Base-by-base conservation (phyloP, 2,113 vertebrate species). In the Perognathus longimembris region DNA sequence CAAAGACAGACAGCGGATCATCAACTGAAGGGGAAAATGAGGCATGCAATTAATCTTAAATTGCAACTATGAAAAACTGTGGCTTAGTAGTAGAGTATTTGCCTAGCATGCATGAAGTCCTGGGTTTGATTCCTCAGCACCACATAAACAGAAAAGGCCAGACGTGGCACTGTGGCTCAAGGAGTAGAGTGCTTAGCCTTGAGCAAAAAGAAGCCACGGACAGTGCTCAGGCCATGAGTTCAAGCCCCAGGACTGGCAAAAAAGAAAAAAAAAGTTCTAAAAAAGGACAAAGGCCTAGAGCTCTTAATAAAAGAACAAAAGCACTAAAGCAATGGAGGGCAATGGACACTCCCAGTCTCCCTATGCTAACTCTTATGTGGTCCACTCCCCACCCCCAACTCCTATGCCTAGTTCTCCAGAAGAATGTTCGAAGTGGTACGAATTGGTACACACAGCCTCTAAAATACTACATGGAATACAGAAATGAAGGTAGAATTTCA, bases 1-100 rank as follows among this genome's bases (percentile, higher is more conserved):
- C 98, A 93, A 98, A 98, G 92, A 99, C 98, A 0, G 98, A 99
- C 83, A 99, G 98, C 67, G 98, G 98, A 45, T 99, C 98, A 36
- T 99, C 98, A 74, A 95, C 99, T 99, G 67, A 3, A 93, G 5
- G 71, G 86, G 89, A 96, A 80, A 66, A 92, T 2, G 10, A 84
- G 34, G 32, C 6, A 14, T 0, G 1, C 8, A 38, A 78, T 45
- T 28, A 86, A 67, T 26, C 20, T 77, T 59, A 90, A 21, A 42
- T 18, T 28, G 30, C 34, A 6, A 69, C 34, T 12, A 76, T n/a
- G 40, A 67, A 50, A 87, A 85, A 42, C 1, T 20, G 15, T 24
- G n/a, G 32, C 7, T 32, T n/a, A n/a, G n/a, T n/a, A n/a, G n/a
- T n/a, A n/a, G n/a, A n/a, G n/a, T n/a, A n/a, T n/a, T n/a, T n/a